Percentiles rank a stretch among this genome's conserved stretches.
These are phyloP conservation scores for Vandiemenella viatica DNA, from an alignment of 2,888 invertebrate genomes.

Conservation along the genomic window DNA sequence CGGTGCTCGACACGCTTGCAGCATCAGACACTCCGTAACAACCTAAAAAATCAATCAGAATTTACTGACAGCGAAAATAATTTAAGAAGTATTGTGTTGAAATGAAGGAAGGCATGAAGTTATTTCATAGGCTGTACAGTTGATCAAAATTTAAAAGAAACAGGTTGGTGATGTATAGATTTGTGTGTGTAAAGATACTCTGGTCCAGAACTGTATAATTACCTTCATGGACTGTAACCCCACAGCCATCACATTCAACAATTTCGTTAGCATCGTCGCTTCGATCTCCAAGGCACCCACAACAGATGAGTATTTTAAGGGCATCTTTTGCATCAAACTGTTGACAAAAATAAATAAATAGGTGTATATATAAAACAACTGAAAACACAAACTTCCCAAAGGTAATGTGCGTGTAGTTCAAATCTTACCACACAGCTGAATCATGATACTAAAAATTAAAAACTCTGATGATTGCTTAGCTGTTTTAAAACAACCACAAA, in stretches of 20 bases:
- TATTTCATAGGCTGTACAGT: too few species aligned
- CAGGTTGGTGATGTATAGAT: background rate
- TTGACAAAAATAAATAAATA: background rate
- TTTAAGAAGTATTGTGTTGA: background rate
- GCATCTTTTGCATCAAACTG: conserved; percentile 28
- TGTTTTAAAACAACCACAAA: too few species aligned
- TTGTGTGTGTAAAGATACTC: background rate
- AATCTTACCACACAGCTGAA: too few species aligned
- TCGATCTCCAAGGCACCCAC: conserved; percentile 82
- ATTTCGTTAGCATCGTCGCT: conserved; percentile 92
- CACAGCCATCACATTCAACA: conserved; percentile 93
- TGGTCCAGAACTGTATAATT: too few species aligned
- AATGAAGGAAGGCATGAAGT: background rate
- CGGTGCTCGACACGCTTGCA: conserved; percentile 80
- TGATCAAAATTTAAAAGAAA: too few species aligned
- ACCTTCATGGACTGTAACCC: conserved; percentile 92
- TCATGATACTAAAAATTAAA: too few species aligned
- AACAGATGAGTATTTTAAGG: conserved; percentile 68
- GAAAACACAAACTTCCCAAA: too few species aligned
- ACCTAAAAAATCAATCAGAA: conserved; percentile 31
- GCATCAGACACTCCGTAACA: conserved; percentile 91
- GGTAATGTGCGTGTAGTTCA: too few species aligned
- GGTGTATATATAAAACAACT: background rate
- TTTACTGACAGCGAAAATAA: too few species aligned
- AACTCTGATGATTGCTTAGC: too few species aligned